A percentile compares a stretch with the other conserved stretches of the same genome.
These are phyloP conservation scores for Apolygus lucorum DNA, from an alignment of 1,140 invertebrate species.

Conservation along the genomic window DNA sequence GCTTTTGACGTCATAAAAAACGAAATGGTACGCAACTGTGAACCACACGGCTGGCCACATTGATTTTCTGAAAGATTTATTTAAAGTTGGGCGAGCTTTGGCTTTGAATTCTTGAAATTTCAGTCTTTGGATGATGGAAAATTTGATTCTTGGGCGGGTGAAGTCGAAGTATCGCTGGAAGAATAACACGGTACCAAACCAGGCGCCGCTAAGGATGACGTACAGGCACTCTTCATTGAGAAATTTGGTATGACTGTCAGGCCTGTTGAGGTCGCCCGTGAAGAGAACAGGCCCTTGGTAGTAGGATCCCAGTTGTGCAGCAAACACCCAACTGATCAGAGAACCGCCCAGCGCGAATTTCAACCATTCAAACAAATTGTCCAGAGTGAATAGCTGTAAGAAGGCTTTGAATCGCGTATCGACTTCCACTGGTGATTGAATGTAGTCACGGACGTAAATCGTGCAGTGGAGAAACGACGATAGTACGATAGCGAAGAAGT, in stretches of 20 bases:
- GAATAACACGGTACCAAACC: not conserved
- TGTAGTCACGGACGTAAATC: not conserved
- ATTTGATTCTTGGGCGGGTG: not conserved
- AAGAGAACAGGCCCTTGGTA: not conserved
- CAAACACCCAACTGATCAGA: not conserved
- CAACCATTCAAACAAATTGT: not conserved
- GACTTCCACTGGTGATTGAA: not conserved
- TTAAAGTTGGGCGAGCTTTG: not conserved
- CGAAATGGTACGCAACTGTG: not conserved
- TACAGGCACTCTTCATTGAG: not conserved
- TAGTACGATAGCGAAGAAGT: not conserved
- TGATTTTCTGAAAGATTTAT: not conserved
- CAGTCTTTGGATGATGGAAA: not conserved
- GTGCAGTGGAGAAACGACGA: not conserved
- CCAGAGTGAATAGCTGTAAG: not conserved
- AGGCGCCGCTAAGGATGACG: not conserved
- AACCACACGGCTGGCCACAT: not conserved
- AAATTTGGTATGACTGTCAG: not conserved
- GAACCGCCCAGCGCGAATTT: not conserved
- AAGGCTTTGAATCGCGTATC: not conserved
- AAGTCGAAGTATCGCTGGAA: not conserved
- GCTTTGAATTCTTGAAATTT: not conserved
- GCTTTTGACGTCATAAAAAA: not conserved
- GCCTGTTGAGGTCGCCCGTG: not conserved
- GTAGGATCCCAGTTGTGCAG: not conserved